Evolutionary conservation across 2,113 vertebrate genomes (phyloP), one percentile per base, ranked within the genome.

Genomic region (Hypanus sabinus): DNA sequence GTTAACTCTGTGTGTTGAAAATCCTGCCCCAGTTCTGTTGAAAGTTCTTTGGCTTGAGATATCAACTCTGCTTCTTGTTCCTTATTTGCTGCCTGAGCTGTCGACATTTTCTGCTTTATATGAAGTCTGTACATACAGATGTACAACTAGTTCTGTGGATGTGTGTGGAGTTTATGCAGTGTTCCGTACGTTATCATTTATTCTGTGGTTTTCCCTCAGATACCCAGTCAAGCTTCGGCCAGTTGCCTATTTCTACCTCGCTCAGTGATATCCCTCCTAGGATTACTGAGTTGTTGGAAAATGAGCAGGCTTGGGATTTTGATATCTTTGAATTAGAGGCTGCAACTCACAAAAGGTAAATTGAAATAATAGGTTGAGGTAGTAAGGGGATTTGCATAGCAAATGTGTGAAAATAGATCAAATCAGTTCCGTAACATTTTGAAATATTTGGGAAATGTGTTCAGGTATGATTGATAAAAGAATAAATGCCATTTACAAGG

Each of bases 241-340:
- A 96, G 94, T 93, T 98, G 95, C 96, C 96, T 94, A 96, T 96
- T 55, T 97, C 98, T 8, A 95, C 97, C 94, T 97, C 98, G 11
- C 96, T 98, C 88, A 97, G 97, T 0, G 98, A 99, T 94, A 96
- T 99, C 94, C 98, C 99, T 0, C 97, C 98, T 1, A 97, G 96
- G 94, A 98, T 99, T 79, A 97, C 98, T 62, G 96, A 97, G 96
- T 98, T 98, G n/a, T 98, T 99, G 97, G 98, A 99, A 95, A 98
- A 98, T 6, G 99, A 98, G 94, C 98, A 99, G 46, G 96, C 96
- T 12, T 99, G 99, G 99, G 98, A 99, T 95, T 99, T 99, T 94
- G 96, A 99, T 95, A 98, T 99, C 95, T 98, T 99, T 96, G 98
- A 98, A 95, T 96, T 99, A 95, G 99, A 99, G 96, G 97, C 97